These are phyloP conservation scores for Drosophila kokeensis DNA, from an alignment of 2,888 invertebrate species.

Conservation along the genomic window DNA sequence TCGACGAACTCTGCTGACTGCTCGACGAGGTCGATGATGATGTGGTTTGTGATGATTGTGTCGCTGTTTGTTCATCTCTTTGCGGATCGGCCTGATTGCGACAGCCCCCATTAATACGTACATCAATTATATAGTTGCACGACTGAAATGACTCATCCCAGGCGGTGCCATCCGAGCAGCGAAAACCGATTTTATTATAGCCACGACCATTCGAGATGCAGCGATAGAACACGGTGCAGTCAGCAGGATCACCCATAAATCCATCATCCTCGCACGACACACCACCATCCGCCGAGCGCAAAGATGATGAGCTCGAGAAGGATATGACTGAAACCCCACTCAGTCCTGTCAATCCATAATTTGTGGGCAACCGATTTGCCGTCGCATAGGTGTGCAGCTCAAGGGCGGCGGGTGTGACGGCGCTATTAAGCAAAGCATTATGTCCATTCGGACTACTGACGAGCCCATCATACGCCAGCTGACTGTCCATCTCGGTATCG, in stretches of 20 bases:
- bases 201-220: constrained; percentile 89
- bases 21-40: constrained; percentile 64
- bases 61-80: constrained; percentile 71
- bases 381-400: constrained; percentile 63
- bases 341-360: constrained; percentile 82
- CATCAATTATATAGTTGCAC: constrained; percentile 89
- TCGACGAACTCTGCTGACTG: constrained; percentile 75
- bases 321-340: constrained; percentile 84
- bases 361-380: constrained; percentile 74
- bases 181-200: constrained; percentile 89
- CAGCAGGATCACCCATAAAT: constrained; percentile 88
- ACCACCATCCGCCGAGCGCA: constrained; percentile 69
- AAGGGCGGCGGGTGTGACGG: constrained; percentile 63
- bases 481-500: constrained; percentile 53
- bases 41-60: constrained; percentile 75
- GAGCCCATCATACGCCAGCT: constrained; percentile 64
- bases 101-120: constrained; percentile 87
- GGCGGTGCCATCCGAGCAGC: constrained; percentile 91
- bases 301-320: constrained; percentile 82
- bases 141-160: constrained; percentile 90
- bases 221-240: constrained; percentile 91
- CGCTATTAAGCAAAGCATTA: constrained; percentile 59
- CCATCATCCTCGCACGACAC: constrained; percentile 88
- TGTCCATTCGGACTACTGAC: constrained; percentile 49
- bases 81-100: constrained; percentile 58